Evolutionary conservation across 2,888 invertebrate genomes (phyloP).

Genomic region (Dendrolimus pini): DNA sequence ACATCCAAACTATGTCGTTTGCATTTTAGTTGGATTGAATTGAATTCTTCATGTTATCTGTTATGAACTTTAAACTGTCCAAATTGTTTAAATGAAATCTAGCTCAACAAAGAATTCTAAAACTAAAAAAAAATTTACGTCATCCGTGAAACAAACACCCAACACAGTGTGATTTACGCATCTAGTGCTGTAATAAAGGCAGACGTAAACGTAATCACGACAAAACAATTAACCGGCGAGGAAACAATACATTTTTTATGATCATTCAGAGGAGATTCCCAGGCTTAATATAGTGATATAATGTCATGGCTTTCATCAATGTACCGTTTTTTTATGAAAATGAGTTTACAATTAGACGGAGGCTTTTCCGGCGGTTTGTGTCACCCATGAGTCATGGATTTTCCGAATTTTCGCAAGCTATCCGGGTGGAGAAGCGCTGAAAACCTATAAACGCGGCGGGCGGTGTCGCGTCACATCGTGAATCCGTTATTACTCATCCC

Average conservation of each 20-base stretch:
- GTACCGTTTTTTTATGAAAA: constrained; percentile 34
- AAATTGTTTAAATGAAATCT: background rate
- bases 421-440: constrained; percentile 25
- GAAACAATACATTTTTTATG: background rate
- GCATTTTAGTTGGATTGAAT: too few relatives aligned
- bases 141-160: background rate
- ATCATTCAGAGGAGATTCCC: constrained; percentile 38
- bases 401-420: constrained; percentile 55
- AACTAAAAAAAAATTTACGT: background rate
- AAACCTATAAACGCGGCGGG: constrained; percentile 51
- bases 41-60: too few relatives aligned
- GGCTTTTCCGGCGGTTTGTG: constrained; percentile 59
- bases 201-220: constrained; percentile 8
- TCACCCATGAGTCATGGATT: constrained; percentile 61
- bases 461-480: constrained; percentile 35
- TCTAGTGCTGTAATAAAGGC: constrained; percentile 5
- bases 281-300: constrained; percentile 37
- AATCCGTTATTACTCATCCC: constrained; percentile 53
- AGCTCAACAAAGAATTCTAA: background rate
- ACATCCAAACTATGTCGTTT: too few relatives aligned
- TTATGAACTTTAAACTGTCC: background rate
- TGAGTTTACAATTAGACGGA: constrained; percentile 42
- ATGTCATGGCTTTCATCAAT: constrained; percentile 50
- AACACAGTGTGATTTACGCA: constrained; percentile 5
- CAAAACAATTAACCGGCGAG: constrained; percentile 11